A percentile compares a stretch with the other conserved stretches of the same genome.
Conservation (phyloP, 64 coral and sea anemone species). For the Actinia equina region DNA sequence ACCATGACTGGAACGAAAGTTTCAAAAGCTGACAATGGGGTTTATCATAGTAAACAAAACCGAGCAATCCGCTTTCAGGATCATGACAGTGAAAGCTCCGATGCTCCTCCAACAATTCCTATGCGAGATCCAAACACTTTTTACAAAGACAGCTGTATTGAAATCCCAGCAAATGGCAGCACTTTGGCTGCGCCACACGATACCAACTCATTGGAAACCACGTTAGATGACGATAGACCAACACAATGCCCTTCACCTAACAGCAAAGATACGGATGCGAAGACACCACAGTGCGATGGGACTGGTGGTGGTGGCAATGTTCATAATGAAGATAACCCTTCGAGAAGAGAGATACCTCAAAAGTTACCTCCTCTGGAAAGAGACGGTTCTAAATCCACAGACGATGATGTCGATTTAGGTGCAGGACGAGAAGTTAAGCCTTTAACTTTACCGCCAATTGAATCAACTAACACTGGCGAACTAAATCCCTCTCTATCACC, state of each 20-base stretch:
- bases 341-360: not conserved
- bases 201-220: constrained; percentile 4
- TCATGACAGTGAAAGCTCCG: not conserved
- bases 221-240: not conserved
- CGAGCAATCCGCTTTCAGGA: not conserved
- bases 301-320: not conserved
- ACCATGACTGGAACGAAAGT: not conserved
- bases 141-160: not conserved
- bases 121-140: not conserved
- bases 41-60: not conserved
- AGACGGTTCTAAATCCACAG: not conserved
- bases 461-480: not conserved
- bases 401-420: not conserved
- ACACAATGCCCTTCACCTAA: not conserved
- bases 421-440: not conserved
- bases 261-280: not conserved
- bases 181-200: not conserved
- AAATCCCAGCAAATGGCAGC: not conserved
- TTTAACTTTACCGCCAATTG: not conserved
- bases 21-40: not conserved
- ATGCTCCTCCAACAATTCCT: not conserved
- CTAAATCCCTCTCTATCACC: not conserved
- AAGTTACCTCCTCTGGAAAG: not conserved
- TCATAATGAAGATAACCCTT: not conserved
- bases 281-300: not conserved